A percentile compares a stretch with the other conserved stretches of the same genome.
Conservation (phyloP, 2,888 invertebrate species). For the Galeruca laticollis region DNA sequence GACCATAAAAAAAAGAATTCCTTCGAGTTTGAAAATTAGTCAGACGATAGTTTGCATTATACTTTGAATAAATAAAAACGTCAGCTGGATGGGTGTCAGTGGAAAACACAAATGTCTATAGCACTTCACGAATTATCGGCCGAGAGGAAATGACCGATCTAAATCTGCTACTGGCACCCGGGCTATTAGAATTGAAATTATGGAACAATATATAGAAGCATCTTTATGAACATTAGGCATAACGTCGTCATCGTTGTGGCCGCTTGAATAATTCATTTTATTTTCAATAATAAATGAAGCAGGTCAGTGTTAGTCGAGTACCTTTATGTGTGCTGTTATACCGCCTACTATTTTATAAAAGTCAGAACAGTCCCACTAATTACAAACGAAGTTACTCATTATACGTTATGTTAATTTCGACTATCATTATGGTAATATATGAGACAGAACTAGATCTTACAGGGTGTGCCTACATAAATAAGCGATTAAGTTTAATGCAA, state of each 20-base stretch:
- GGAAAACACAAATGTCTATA: too few relatives aligned
- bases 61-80: too few relatives aligned
- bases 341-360: conserved; percentile 18
- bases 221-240: background rate
- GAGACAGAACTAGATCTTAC: conserved; percentile 44
- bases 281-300: conserved; percentile 8
- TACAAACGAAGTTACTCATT: conserved; percentile 61
- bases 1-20: too few relatives aligned
- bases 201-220: too few relatives aligned
- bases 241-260: background rate
- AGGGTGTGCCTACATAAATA: conserved; percentile 17
- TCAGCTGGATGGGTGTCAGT: too few relatives aligned
- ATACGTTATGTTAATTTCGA: conserved; percentile 63
- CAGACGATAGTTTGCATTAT: too few relatives aligned
- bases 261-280: conserved; percentile 13
- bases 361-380: conserved; percentile 51
- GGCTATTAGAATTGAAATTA: too few relatives aligned
- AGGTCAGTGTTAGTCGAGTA: conserved; percentile 9
- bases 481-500: conserved; percentile 13
- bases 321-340: background rate
- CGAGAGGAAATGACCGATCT: too few relatives aligned
- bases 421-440: conserved; percentile 63
- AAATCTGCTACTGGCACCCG: too few relatives aligned
- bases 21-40: too few relatives aligned
- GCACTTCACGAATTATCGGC: too few relatives aligned